Conservation (phyloP, 2,888 invertebrate species). For the Flexamia atlantica region DNA sequence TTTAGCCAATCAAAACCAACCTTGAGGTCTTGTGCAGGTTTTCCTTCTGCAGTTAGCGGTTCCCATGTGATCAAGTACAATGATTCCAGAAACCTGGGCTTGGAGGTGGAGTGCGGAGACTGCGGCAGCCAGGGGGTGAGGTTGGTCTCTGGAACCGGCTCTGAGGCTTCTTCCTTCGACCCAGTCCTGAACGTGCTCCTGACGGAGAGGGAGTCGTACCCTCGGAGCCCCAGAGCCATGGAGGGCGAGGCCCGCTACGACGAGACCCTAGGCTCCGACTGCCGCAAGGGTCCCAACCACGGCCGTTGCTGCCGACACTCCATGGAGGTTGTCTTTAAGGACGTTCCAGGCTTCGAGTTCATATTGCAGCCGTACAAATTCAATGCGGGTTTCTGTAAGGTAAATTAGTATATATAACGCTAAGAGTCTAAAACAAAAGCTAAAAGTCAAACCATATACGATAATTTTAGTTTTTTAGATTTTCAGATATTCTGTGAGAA, state of each 20-base stretch:
- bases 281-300: conserved; percentile 62
- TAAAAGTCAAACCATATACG: no score
- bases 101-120: conserved; percentile 44
- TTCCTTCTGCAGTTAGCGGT: no score
- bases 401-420: neutral
- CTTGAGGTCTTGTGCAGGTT: no score
- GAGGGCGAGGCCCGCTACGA: conserved; percentile 39
- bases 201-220: conserved; percentile 22
- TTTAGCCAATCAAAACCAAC: no score
- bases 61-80: no score
- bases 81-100: conserved; percentile 43
- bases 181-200: conserved; percentile 60
- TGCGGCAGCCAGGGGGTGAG: conserved; percentile 9
- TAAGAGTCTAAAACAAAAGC: no score
- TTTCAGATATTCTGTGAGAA: no score
- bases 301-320: conserved; percentile 81
- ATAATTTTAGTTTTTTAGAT: no score
- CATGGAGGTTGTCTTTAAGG: conserved; percentile 82
- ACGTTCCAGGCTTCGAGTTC: conserved; percentile 80
- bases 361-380: conserved; percentile 84
- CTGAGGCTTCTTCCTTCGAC: neutral
- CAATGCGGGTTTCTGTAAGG: conserved; percentile 83
- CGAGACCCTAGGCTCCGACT: conserved; percentile 52
- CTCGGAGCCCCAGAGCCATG: conserved; percentile 33
- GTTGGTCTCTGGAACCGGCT: neutral